Evolutionary conservation across 2,797 vertebrate species (phyloP).

Genomic region (Meriones psammophilus): DNA sequence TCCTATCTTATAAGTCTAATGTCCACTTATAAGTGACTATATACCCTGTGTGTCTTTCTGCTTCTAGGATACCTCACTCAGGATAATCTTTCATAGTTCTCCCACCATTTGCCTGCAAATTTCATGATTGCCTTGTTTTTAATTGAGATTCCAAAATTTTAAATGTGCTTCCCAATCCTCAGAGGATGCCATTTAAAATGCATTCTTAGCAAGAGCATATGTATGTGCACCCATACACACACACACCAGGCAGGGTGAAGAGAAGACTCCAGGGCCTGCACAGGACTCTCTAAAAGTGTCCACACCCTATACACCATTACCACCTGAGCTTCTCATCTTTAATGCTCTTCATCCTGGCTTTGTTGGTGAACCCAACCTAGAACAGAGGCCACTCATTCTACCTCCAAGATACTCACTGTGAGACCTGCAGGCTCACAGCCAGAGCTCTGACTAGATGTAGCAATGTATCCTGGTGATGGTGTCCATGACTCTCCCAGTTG

Average conservation of each 20-base stretch:
- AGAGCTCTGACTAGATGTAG: background rate
- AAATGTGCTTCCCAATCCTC: background rate
- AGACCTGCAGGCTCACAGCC: background rate
- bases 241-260: background rate
- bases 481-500: background rate
- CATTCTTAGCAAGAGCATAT: background rate
- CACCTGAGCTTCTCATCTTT: background rate
- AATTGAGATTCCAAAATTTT: background rate
- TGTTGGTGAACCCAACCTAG: background rate
- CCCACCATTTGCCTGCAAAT: too few species aligned
- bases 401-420: background rate
- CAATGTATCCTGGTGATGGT: background rate
- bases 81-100: too few species aligned
- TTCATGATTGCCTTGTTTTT: too few species aligned
- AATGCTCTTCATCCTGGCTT: fast-evolving
- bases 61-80: too few species aligned
- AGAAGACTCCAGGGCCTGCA: background rate
- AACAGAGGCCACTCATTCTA: background rate
- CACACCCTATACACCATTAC: fast-evolving
- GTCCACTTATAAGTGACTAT: too few species aligned
- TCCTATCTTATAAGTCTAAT: too few species aligned
- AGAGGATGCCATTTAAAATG: background rate
- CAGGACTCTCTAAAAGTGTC: background rate
- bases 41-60: too few species aligned
- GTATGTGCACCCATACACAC: too few species aligned